Conservation (phyloP, 2,797 vertebrate species). For the Coendou prehensilis region DNA sequence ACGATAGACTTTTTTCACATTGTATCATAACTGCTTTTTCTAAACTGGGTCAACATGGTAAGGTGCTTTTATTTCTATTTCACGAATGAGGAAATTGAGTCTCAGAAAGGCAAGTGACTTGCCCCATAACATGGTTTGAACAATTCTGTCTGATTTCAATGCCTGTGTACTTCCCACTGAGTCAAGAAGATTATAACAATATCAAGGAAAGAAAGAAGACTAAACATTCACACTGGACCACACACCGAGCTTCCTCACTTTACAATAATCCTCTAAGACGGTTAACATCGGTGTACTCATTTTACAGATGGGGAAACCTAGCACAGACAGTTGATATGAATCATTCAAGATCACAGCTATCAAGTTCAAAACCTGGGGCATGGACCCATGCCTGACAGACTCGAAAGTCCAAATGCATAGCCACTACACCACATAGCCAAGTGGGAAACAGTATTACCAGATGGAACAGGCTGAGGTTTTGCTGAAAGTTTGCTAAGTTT, state of each 20-base stretch:
- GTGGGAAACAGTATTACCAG: slow-evolving; percentile 36
- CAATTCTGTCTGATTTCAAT: neutral
- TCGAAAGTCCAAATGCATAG: neutral
- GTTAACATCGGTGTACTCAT: neutral
- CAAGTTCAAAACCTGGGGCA: slow-evolving; percentile 41
- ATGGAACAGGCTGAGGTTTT: slow-evolving; percentile 70
- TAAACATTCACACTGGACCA: slow-evolving; percentile 12
- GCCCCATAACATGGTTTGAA: neutral
- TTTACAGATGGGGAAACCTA: slow-evolving; percentile 24
- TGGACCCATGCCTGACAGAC: neutral
- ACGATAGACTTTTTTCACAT: neutral
- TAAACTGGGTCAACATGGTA: neutral
- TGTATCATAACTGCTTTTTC: neutral
- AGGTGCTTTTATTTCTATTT: neutral
- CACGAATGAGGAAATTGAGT: slow-evolving; percentile 35
- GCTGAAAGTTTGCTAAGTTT: slow-evolving; percentile 48
- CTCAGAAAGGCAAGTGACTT: neutral
- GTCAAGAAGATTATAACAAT: slow-evolving; percentile 6
- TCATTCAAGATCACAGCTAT: neutral
- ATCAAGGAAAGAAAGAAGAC: neutral
- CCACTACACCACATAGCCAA: slow-evolving; percentile 8
- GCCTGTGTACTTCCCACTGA: neutral
- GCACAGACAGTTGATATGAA: neutral
- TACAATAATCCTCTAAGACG: neutral
- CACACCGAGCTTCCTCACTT: neutral